Conservation (phyloP, 2,888 invertebrate genomes). For the Opisthograptis luteolata region DNA sequence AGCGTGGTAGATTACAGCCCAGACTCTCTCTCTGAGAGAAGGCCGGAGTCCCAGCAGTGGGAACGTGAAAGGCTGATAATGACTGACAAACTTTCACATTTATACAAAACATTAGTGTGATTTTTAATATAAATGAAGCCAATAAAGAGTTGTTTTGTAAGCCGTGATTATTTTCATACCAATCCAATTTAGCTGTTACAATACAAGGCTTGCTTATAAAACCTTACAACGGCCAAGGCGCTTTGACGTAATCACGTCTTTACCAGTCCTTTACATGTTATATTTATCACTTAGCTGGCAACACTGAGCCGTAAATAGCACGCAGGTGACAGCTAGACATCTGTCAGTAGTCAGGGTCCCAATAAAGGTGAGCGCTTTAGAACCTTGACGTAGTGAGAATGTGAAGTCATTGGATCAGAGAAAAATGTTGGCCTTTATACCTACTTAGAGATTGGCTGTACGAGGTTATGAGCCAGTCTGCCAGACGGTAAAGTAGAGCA, state of each 20-base stretch:
- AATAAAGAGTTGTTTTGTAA: background rate
- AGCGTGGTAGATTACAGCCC: too few relatives aligned
- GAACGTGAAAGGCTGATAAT: too few relatives aligned
- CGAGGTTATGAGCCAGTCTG: too few relatives aligned
- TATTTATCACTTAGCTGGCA: constrained; percentile 8
- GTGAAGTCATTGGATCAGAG: background rate
- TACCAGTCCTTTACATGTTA: background rate
- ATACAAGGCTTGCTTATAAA: constrained; percentile 10
- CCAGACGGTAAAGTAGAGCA: too few relatives aligned
- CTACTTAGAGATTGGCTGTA: too few relatives aligned
- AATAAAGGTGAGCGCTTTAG: background rate
- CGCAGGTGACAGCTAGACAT: constrained; percentile 16
- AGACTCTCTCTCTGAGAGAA: too few relatives aligned
- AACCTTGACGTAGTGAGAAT: constrained; percentile 13
- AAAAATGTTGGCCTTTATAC: too few relatives aligned
- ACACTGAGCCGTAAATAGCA: constrained; percentile 9
- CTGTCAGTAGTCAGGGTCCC: constrained; percentile 8
- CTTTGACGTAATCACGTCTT: background rate
- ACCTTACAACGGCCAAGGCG: constrained; percentile 11
- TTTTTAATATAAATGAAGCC: background rate
- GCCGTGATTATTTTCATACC: background rate
- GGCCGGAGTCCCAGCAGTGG: too few relatives aligned
- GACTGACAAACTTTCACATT: background rate
- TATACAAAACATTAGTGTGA: background rate
- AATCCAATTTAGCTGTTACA: constrained; percentile 15